Evolutionary conservation across 2,888 invertebrate species (phyloP).

Genomic region (Folsomia candida): DNA sequence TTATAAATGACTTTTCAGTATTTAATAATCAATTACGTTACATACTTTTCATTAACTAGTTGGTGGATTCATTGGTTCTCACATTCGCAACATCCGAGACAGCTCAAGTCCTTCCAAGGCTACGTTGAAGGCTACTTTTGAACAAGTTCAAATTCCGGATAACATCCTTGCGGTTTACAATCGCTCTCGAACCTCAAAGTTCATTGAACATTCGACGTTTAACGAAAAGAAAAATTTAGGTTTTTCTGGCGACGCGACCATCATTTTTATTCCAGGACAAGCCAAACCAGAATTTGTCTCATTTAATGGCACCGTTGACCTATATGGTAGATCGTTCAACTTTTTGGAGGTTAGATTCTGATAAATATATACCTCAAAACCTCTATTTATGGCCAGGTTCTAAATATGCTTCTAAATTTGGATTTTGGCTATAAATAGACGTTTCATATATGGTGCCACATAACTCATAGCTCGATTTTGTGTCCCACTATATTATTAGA

Average conservation of each 20-base stretch:
- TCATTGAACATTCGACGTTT: conserved; percentile 25
- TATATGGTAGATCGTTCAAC: conserved; percentile 27
- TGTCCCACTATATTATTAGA: not conserved
- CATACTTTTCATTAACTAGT: too few relatives aligned
- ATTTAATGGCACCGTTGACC: conserved; percentile 24
- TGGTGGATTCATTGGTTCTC: conserved; percentile 24
- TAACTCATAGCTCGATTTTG: not conserved
- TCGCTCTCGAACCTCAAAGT: not conserved
- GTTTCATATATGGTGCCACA: too few relatives aligned
- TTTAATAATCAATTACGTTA: too few relatives aligned
- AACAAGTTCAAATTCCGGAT: conserved; percentile 10
- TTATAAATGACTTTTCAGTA: not conserved
- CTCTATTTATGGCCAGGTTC: too few relatives aligned
- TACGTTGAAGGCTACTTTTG: not conserved
- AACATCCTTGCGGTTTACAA: conserved; percentile 4
- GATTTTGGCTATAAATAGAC: too few relatives aligned
- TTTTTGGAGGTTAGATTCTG: conserved; percentile 16
- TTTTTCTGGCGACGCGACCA: conserved; percentile 12
- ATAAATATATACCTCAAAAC: not conserved
- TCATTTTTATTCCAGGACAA: conserved; percentile 9
- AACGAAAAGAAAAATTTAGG: conserved; percentile 17
- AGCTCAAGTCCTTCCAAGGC: conserved; percentile 31
- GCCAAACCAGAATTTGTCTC: conserved; percentile 6
- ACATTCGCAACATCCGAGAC: conserved; percentile 21
- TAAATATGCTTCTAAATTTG: too few relatives aligned